A percentile compares a stretch with the other conserved stretches of the same genome.
Conservation (phyloP, 2,113 vertebrate genomes). For the Hystrix brachyura region DNA sequence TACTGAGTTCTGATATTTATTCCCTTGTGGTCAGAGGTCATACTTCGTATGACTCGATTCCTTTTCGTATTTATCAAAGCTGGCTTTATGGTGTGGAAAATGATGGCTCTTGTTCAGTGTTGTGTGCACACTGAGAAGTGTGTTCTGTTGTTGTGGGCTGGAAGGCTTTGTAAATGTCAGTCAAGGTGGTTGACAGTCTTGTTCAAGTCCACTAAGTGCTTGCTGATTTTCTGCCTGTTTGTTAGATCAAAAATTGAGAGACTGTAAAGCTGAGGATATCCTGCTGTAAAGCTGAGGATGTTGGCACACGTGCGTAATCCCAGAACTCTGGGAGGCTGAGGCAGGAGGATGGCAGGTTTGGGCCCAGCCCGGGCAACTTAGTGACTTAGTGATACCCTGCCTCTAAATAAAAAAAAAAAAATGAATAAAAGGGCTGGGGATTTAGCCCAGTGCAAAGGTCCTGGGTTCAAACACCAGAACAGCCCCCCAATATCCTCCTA, state of each 20-base stretch:
- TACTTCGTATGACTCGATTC: not conserved
- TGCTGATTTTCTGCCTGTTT: not conserved
- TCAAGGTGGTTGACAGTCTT: not conserved
- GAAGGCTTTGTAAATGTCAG: not conserved
- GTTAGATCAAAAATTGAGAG: not conserved
- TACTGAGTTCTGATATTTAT: not conserved
- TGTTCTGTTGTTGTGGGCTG: not conserved
- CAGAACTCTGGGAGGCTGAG: not conserved
- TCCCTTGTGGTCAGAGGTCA: no score
- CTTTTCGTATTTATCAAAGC: not conserved
- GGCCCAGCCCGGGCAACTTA: not conserved
- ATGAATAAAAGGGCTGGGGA: not conserved
- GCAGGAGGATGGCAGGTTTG: not conserved
- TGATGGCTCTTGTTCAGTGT: not conserved
- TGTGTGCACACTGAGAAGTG: not conserved
- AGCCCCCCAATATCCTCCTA: rapidly evolving
- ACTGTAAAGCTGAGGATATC: not conserved
- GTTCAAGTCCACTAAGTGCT: not conserved
- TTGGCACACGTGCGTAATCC: not conserved
- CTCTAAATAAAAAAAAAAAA: not conserved
- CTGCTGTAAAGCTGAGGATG: not conserved
- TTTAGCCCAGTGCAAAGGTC: not conserved
- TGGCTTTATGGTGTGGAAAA: not conserved
- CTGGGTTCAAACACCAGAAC: no score
- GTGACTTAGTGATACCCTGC: not conserved